Evolutionary conservation across 2,888 invertebrate genomes (phyloP), one percentile per base, ranked within the genome.

Genomic region (Sycophila texana): DNA sequence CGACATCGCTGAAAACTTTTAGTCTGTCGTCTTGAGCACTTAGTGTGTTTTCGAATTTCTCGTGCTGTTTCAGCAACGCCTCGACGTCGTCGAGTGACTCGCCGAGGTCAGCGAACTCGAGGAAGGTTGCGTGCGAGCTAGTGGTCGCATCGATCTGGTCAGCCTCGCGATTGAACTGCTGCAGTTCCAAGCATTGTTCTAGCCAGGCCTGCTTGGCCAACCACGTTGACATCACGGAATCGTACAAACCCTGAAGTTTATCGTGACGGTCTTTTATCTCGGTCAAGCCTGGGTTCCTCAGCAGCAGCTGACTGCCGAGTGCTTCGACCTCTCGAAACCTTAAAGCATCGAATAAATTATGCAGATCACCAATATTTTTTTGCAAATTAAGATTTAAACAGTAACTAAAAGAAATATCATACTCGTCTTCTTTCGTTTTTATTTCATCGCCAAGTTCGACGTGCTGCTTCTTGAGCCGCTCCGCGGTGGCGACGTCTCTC

Each of bases 141-240:
- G 97, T 97, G 14, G 96, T 95, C 0, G 99, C 98, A 91, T 99
- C 99, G 82, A 99, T 97, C 89, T 98, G 97, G 89, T 99, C 99
- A 0, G 98, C 98, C 90, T 99, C 99, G 57, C 97, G 94, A 91
- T 98, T 98, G 91, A 98, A 98, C 83, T 95, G 93, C 91, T 97
- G 98, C 80, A 99, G 91, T 84, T 98, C 96, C 51, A 97, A 93
- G 83, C 97, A 95, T 89, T 99, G 97, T 84, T 95, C 94, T 78
- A 99, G 91, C 92, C 96, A 95, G 66, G 95, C 94, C 76, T 97
- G 95, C 88, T 98, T 98, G 77, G 95, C 95, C 66, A 93, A 91
- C 97, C 98, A 98, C 70, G 92, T 92, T 88, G 91, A 55, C 26
- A 93, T 92, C 0, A 98, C 94, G 0, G 95, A 94, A 73, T 93